These are phyloP conservation scores for Philopotamus ludificatus DNA, from an alignment of 1,140 invertebrate species.

Conservation along the genomic window DNA sequence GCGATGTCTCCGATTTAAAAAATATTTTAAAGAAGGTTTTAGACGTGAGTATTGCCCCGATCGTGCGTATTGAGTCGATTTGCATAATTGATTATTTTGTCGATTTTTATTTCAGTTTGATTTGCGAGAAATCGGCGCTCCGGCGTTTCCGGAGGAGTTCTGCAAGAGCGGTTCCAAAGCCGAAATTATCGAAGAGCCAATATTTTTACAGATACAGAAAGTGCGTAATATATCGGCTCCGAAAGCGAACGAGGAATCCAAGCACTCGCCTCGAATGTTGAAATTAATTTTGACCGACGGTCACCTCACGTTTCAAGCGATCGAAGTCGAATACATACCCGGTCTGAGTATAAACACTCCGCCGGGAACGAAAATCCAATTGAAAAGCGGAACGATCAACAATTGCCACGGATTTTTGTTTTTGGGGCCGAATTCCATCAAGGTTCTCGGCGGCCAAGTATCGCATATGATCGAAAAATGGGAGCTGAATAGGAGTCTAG, in stretches of 20 bases:
- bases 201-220: conserved; percentile 85
- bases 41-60: conserved; percentile 68
- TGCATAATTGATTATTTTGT: conserved; percentile 14
- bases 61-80: neutral
- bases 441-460: conserved; percentile 78
- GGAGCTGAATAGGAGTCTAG: conserved; percentile 80
- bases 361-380: conserved; percentile 72
- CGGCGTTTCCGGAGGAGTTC: conserved; percentile 59
- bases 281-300: conserved; percentile 85
- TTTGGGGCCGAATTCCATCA: conserved; percentile 64
- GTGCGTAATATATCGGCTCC: conserved; percentile 84
- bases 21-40: conserved; percentile 66
- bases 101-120: conserved; percentile 62
- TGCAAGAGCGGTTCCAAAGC: conserved; percentile 59
- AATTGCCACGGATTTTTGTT: conserved; percentile 70
- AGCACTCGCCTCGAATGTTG: conserved; percentile 75
- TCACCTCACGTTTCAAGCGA: conserved; percentile 70
- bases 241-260: conserved; percentile 86
- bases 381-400: conserved; percentile 56
- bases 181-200: conserved; percentile 59
- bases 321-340: conserved; percentile 70
- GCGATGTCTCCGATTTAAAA: conserved; percentile 61
- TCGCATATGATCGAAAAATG: conserved; percentile 83
- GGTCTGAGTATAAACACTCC: conserved; percentile 70
- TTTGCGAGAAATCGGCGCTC: conserved; percentile 72